Evolutionary conservation across 2,797 vertebrate species (phyloP).

Genomic region (Sebastes hubbsi): DNA sequence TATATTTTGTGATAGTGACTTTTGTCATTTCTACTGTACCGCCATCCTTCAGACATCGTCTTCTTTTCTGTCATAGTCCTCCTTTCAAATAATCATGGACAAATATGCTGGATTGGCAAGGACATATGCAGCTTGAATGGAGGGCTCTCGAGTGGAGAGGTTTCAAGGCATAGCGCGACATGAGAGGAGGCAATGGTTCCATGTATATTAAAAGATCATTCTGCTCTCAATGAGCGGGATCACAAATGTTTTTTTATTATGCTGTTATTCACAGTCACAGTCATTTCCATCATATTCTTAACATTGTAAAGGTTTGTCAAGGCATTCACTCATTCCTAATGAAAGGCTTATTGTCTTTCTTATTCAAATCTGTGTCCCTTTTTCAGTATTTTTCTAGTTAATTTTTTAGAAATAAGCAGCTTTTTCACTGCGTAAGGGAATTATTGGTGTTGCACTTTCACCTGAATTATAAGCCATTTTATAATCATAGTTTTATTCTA

Average conservation of each 20-base stretch:
- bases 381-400: background rate
- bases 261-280: background rate
- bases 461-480: background rate
- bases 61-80: background rate
- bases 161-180: background rate
- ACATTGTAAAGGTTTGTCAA: background rate
- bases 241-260: conserved; percentile 17
- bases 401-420: background rate
- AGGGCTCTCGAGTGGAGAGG: background rate
- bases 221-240: conserved; percentile 11
- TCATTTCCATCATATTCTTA: background rate
- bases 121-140: background rate
- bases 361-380: background rate
- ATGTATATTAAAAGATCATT: conserved; percentile 14
- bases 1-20: conserved; percentile 1
- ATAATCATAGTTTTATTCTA: conserved; percentile 9
- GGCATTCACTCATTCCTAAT: background rate
- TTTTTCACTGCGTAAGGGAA: background rate
- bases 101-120: conserved; percentile 12
- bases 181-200: conserved; percentile 2
- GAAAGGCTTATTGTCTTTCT: background rate
- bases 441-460: background rate
- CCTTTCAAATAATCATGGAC: conserved; percentile 11
- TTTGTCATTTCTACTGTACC: conserved; percentile 9
- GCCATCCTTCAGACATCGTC: conserved; percentile 10